phyloP scores from a whole-genome alignment of 1,140 invertebrate genomes.

The Calephelis virginiensis region DNA sequence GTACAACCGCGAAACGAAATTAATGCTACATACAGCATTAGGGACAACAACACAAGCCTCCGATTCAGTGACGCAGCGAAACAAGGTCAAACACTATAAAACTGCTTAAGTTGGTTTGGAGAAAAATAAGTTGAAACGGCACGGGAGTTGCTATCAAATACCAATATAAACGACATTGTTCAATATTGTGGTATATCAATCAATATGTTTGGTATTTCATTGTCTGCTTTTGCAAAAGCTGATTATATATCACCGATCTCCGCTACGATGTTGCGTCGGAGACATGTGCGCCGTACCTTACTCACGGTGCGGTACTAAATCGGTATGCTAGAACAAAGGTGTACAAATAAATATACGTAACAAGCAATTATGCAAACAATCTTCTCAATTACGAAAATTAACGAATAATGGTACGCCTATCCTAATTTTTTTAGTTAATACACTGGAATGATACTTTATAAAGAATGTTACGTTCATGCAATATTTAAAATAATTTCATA shows the following conservation, averaged over 20 bases:
- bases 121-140: too few species aligned
- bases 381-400: constrained; percentile 42
- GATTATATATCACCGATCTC: too few species aligned
- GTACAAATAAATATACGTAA: constrained; percentile 64
- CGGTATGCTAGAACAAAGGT: constrained; percentile 40
- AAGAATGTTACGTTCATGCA: constrained; percentile 71
- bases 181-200: too few species aligned
- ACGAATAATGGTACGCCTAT: constrained; percentile 61
- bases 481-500: constrained; percentile 55
- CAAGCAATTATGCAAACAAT: constrained; percentile 64
- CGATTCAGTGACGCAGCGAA: constrained; percentile 24
- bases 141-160: too few species aligned
- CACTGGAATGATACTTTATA: constrained; percentile 75
- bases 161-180: too few species aligned
- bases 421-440: constrained; percentile 70
- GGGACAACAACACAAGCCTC: too few species aligned
- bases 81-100: constrained; percentile 15
- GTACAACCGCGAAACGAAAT: constrained; percentile 39
- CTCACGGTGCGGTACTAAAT: constrained; percentile 34
- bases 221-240: too few species aligned
- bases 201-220: too few species aligned
- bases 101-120: too few species aligned
- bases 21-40: background rate
- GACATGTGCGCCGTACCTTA: constrained; percentile 2
- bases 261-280: too few species aligned